Percentiles rank a stretch among this genome's conserved stretches.
These are phyloP conservation scores for Callipepla squamata DNA, from an alignment of 2,113 vertebrate genomes.

Conservation along the genomic window DNA sequence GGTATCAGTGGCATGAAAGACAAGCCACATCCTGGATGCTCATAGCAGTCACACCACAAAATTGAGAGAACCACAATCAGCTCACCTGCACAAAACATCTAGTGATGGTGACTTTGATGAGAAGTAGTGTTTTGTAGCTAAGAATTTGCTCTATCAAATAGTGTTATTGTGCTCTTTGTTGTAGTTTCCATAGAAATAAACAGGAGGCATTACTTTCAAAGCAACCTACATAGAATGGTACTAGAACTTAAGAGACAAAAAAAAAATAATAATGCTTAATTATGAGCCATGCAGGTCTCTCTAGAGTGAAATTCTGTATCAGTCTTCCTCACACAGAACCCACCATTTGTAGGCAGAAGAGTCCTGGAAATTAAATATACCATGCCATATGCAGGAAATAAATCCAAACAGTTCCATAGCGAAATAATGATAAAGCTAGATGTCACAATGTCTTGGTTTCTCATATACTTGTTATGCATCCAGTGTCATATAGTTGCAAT, in stretches of 20 bases:
- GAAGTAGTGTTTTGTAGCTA: too few relatives aligned
- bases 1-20: too few relatives aligned
- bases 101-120: too few relatives aligned
- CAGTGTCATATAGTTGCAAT: not conserved
- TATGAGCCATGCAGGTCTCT: not conserved
- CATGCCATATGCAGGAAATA: constrained; percentile 5
- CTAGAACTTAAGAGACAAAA: not conserved
- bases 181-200: too few relatives aligned
- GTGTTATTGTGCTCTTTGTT: too few relatives aligned
- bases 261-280: not conserved
- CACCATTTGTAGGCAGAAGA: not conserved
- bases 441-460: constrained; percentile 18
- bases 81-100: too few relatives aligned
- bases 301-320: not conserved
- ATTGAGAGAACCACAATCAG: too few relatives aligned
- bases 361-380: constrained; percentile 19
- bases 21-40: too few relatives aligned
- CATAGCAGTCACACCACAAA: too few relatives aligned
- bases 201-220: too few relatives aligned
- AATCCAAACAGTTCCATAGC: not conserved
- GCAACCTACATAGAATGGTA: not conserved
- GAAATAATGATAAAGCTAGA: not conserved
- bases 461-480: not conserved
- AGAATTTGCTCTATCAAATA: too few relatives aligned
- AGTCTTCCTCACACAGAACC: not conserved